A percentile compares a stretch with the other conserved stretches of the same genome.
These are phyloP conservation scores for Smittia sp. DNA, from an alignment of 2,888 invertebrate species.

Conservation along the genomic window DNA sequence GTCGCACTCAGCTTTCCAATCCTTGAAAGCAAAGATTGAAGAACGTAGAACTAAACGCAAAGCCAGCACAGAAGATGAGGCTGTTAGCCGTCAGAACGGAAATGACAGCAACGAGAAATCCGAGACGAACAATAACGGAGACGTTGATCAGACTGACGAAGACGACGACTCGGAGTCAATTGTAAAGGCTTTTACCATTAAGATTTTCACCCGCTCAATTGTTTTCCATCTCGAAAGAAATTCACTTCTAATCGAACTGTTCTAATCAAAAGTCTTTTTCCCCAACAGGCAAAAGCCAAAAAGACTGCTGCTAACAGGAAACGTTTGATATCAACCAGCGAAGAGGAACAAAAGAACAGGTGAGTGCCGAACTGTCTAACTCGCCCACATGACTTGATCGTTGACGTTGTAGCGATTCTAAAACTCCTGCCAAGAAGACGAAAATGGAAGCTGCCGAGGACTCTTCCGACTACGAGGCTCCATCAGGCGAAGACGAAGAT, in stretches of 20 bases:
- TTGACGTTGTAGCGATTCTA: not conserved
- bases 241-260: not conserved
- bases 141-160: not conserved
- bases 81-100: not conserved
- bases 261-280: not conserved
- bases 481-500: not conserved
- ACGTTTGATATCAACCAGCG: conserved; percentile 34
- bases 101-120: not conserved
- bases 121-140: not conserved
- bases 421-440: conserved; percentile 9
- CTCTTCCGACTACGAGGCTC: not conserved
- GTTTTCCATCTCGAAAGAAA: not conserved
- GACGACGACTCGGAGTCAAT: not conserved
- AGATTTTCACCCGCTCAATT: not conserved
- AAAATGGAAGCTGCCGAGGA: conserved; percentile 18
- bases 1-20: not conserved
- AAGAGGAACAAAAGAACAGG: conserved; percentile 11
- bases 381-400: not conserved
- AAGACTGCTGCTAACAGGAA: conserved; percentile 16
- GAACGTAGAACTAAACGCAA: not conserved
- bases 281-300: not conserved
- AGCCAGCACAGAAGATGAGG: not conserved
- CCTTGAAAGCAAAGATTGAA: conserved; percentile 14
- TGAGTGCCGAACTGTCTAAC: not conserved
- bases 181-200: conserved; percentile 4